phyloP scores from a whole-genome alignment of 1,140 invertebrate genomes.

The Pemphigus obesinymphae region DNA sequence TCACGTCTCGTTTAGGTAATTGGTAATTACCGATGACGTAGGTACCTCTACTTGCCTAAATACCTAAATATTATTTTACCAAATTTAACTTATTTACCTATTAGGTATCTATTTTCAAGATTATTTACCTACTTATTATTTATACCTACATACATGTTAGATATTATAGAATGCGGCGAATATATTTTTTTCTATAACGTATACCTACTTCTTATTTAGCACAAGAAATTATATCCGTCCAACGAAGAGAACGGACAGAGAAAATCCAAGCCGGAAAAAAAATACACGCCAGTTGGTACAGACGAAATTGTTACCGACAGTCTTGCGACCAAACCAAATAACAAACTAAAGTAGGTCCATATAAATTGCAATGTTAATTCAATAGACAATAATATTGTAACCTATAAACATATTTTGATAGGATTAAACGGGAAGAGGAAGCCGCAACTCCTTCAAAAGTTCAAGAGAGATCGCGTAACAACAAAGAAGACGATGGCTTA shows the following conservation, averaged over 20 bases:
- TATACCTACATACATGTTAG: no score
- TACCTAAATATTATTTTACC: no score
- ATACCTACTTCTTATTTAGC: background rate
- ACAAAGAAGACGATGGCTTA: conserved; percentile 45
- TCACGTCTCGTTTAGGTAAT: no score
- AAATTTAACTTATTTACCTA: no score
- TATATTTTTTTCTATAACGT: no score
- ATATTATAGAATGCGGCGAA: no score
- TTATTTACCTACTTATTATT: no score
- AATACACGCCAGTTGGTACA: background rate
- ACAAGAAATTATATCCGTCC: conserved; percentile 18
- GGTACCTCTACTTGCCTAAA: no score
- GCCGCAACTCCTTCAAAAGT: background rate
- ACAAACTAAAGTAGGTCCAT: conserved; percentile 7
- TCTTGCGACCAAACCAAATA: background rate
- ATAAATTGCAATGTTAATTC: no score
- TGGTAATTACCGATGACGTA: no score
- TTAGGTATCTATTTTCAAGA: no score
- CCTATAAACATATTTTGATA: background rate
- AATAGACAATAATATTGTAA: background rate
- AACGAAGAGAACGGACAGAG: background rate
- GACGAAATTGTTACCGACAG: background rate
- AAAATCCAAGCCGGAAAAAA: background rate
- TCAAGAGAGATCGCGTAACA: background rate
- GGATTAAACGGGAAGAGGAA: background rate